Conservation (phyloP, 2,113 vertebrate genomes). For the Ploceus nigricollis region DNA sequence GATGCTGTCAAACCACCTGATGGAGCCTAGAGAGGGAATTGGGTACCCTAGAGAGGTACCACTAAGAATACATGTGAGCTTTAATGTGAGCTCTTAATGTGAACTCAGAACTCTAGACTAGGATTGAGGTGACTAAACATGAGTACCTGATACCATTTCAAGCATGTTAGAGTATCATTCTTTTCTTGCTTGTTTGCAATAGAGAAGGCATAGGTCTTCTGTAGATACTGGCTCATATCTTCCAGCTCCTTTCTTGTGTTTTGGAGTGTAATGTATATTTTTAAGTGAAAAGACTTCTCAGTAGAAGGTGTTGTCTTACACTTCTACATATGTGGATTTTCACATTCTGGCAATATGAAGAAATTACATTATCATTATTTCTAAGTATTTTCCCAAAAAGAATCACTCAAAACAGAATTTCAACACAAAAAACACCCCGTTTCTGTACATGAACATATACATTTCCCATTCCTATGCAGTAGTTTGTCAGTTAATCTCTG, state of each 20-base stretch:
- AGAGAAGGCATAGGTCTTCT: background rate
- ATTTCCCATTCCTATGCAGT: background rate
- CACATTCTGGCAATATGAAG: background rate
- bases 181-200: background rate
- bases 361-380: background rate
- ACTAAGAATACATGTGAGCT: background rate
- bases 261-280: background rate
- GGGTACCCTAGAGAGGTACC: background rate
- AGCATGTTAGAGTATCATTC: background rate
- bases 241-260: background rate
- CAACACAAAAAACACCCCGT: background rate
- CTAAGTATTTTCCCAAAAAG: background rate
- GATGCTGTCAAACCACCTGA: background rate
- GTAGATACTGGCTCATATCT: background rate
- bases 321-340: fast-evolving
- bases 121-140: background rate
- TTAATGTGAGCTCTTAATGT: background rate
- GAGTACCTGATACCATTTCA: background rate
- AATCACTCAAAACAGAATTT: background rate
- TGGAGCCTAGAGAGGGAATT: background rate
- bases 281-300: background rate
- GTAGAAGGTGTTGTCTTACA: background rate
- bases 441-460: background rate
- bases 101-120: background rate
- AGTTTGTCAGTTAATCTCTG: background rate